These are phyloP conservation scores for Parnassius orleans DNA, from an alignment of 2,888 invertebrate species.

Conservation along the genomic window DNA sequence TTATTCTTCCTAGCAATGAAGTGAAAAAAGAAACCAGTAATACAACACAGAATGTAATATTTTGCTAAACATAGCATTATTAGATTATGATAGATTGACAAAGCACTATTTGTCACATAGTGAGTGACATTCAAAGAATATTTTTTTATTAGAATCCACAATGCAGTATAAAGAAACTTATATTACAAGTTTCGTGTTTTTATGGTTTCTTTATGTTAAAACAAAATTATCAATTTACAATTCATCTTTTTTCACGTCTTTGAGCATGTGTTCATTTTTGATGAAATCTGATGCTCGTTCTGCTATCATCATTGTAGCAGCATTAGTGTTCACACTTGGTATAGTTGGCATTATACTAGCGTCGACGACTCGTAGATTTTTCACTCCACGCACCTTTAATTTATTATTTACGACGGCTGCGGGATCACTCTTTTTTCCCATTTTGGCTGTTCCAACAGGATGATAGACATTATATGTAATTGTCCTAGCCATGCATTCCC, in stretches of 20 bases:
- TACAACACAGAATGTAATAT: constrained; percentile 35
- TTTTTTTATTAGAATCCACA: no score
- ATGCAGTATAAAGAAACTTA: no score
- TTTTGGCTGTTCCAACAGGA: constrained; percentile 69
- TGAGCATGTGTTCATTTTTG: constrained; percentile 48
- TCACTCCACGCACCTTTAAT: constrained; percentile 54
- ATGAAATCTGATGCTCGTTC: constrained; percentile 70
- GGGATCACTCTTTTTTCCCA: constrained; percentile 55
- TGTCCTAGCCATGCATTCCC: constrained; percentile 70
- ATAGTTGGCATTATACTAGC: constrained; percentile 73
- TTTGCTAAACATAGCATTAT: constrained; percentile 33
- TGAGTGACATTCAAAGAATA: neutral
- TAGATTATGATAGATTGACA: constrained; percentile 18
- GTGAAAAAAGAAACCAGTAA: constrained; percentile 33
- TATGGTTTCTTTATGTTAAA: no score
- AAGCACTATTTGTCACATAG: neutral
- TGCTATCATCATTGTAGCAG: constrained; percentile 71
- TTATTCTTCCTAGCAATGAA: constrained; percentile 39
- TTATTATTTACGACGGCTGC: constrained; percentile 57
- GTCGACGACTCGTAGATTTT: constrained; percentile 60
- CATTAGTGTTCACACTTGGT: constrained; percentile 67
- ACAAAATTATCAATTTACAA: constrained; percentile 37
- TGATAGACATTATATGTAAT: constrained; percentile 69
- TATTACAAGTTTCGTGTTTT: no score
- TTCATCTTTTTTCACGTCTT: constrained; percentile 47